A percentile compares a stretch with the other conserved stretches of the same genome.
These are phyloP conservation scores for Eumaeus atala DNA, from an alignment of 1,140 invertebrate species.

Conservation along the genomic window DNA sequence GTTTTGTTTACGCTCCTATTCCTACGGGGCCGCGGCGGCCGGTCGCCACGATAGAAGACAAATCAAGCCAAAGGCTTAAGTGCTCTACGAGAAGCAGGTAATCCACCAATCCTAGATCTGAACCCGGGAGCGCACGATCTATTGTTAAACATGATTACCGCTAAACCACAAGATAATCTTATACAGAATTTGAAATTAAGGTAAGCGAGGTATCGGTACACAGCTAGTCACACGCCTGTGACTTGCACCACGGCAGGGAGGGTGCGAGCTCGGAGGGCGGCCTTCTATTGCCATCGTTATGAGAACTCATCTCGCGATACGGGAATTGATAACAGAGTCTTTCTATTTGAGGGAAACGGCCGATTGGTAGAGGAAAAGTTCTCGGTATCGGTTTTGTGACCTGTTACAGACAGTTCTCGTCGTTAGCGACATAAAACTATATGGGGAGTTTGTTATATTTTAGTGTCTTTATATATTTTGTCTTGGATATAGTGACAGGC, in stretches of 20 bases:
- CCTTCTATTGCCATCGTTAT: conserved; percentile 64
- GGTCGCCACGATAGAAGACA: too few species aligned
- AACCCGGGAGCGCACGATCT: too few species aligned
- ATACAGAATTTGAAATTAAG: background rate
- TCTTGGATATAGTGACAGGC: too few species aligned
- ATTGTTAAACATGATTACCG: too few species aligned
- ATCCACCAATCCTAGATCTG: too few species aligned
- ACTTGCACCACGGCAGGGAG: conserved; percentile 17
- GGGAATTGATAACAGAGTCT: conserved; percentile 65
- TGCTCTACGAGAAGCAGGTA: too few species aligned
- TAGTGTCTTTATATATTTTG: background rate
- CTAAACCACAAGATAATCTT: background rate
- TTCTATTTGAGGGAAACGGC: conserved; percentile 46
- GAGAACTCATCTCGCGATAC: conserved; percentile 63
- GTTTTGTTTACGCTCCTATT: too few species aligned
- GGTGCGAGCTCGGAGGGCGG: conserved; percentile 34
- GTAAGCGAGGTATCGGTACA: too few species aligned
- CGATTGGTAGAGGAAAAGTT: conserved; percentile 21
- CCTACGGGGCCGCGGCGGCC: too few species aligned
- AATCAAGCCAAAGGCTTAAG: too few species aligned
- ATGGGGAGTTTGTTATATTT: background rate
- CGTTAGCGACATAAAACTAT: conserved; percentile 13
- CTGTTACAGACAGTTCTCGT: conserved; percentile 32
- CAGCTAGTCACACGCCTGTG: too few species aligned
- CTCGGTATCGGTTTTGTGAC: conserved; percentile 25